A percentile compares a stretch with the other conserved stretches of the same genome.
Conservation (phyloP, 2,888 invertebrate species). For the Aphodius sticticus region DNA sequence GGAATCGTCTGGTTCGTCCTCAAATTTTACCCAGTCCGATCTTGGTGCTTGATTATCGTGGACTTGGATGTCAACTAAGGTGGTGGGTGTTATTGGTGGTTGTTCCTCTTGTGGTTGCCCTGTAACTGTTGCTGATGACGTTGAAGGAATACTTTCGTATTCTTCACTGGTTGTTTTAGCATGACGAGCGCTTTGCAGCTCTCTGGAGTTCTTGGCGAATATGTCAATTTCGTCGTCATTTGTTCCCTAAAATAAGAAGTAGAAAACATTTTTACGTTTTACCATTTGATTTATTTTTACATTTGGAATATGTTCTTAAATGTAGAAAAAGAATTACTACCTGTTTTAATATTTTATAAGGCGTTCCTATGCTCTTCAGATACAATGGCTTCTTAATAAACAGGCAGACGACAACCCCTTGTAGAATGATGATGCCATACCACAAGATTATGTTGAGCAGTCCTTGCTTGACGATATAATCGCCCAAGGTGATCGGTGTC, state of each 20-base stretch:
- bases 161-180: background rate
- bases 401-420: slow-evolving; percentile 65
- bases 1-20: slow-evolving; percentile 43
- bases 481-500: slow-evolving; percentile 63
- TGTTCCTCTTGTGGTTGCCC: slow-evolving; percentile 11
- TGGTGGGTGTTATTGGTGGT: background rate
- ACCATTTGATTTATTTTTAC: no score
- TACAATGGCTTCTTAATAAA: slow-evolving; percentile 66
- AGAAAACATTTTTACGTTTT: slow-evolving; percentile 55
- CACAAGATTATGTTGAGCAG: slow-evolving; percentile 62
- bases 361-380: slow-evolving; percentile 50
- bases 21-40: slow-evolving; percentile 49
- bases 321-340: slow-evolving; percentile 38
- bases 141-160: background rate
- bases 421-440: slow-evolving; percentile 67
- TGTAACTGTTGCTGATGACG: slow-evolving; percentile 11
- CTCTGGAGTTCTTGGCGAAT: slow-evolving; percentile 30
- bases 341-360: slow-evolving; percentile 52
- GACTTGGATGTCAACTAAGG: slow-evolving; percentile 22
- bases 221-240: slow-evolving; percentile 59
- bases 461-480: slow-evolving; percentile 60
- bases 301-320: no score
- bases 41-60: slow-evolving; percentile 15
- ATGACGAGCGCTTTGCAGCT: slow-evolving; percentile 30
- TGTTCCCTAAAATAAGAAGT: slow-evolving; percentile 52